Evolutionary conservation across 2,113 vertebrate genomes (phyloP).

Genomic region (Martes martes): DNA sequence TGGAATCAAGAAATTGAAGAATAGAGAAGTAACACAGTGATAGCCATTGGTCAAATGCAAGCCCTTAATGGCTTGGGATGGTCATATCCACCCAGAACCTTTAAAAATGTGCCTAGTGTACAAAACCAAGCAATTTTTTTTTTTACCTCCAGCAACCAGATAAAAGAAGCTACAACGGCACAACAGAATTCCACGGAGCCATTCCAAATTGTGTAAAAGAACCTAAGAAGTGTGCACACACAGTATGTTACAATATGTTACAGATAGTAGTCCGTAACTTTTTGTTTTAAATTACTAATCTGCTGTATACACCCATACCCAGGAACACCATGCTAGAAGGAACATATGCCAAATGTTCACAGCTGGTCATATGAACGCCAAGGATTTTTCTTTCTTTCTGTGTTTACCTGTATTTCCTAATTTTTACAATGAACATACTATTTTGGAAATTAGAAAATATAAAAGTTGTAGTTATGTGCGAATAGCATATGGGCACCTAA

Average conservation of each 20-base stretch:
- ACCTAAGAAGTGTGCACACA: neutral
- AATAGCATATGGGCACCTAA: neutral
- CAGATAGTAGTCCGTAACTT: neutral
- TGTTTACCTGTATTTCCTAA: slow-evolving; percentile 22
- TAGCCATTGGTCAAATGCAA: neutral
- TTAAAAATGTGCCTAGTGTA: neutral
- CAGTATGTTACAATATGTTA: neutral
- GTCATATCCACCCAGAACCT: neutral
- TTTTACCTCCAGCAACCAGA: neutral
- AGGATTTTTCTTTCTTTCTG: neutral
- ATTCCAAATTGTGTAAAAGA: neutral
- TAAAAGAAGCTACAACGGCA: neutral
- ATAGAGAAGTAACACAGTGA: neutral
- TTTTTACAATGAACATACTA: neutral
- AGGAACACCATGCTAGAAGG: neutral
- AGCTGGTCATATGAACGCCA: neutral
- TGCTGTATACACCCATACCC: neutral
- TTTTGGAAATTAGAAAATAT: neutral
- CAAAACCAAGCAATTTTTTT: neutral
- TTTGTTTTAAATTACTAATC: slow-evolving; percentile 2
- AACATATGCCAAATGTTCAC: neutral
- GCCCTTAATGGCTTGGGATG: neutral
- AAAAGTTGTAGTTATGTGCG: neutral
- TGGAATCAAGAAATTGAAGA: slow-evolving; percentile 56
- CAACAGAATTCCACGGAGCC: neutral